Base-by-base conservation (phyloP, 2,113 vertebrate species). In the Python bivittatus region DNA sequence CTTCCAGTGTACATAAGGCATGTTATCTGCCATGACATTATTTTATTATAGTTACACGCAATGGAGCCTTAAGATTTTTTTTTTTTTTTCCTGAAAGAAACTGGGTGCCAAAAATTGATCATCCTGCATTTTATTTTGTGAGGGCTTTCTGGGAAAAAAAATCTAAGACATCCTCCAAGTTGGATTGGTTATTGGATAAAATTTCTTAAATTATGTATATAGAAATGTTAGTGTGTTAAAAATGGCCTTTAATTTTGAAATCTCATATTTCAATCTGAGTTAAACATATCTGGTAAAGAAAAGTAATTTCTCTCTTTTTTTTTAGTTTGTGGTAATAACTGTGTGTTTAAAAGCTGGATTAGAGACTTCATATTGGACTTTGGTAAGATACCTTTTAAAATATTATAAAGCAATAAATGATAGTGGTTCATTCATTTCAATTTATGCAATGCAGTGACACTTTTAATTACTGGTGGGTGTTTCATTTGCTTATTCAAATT, bases 261-360 rank as follows among this genome's bases (percentile, higher is more conserved):
- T 48, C 2, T 83, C 17, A 0, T 44, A 17, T 57, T 92, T 17
- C 68, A 4, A 42, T 93, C 53, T 29, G 22, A 85, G 42, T 92
- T 57, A 38, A 56, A 5, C 83, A 0, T 42, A 89, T 64, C 38
- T 57, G 33, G 79, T 29, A 89, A 90, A 52, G 86, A 57, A 90
- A 88, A 91, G 42, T 92, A 92, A 1, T 93, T 6, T 97, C 53
- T 97, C 64, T 88, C 23, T 86, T 94, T 90, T 96, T 61, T 94
- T 95, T 96, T 84, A 99, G 99, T 99, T 99, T 98, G 99, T 99
- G 94, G 99, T 99, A 96, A 99, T 99, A 97, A 99, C 99, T n/a
- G 99, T 99, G 93, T 99, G 99, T 97, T 97, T 99, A 94, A 99
- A 99, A 98, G 99, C 99, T 54, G 99, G 99, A 88, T 96, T 99